Evolutionary conservation across 2,888 invertebrate species (phyloP).

Genomic region (Drosophila gaucha): DNA sequence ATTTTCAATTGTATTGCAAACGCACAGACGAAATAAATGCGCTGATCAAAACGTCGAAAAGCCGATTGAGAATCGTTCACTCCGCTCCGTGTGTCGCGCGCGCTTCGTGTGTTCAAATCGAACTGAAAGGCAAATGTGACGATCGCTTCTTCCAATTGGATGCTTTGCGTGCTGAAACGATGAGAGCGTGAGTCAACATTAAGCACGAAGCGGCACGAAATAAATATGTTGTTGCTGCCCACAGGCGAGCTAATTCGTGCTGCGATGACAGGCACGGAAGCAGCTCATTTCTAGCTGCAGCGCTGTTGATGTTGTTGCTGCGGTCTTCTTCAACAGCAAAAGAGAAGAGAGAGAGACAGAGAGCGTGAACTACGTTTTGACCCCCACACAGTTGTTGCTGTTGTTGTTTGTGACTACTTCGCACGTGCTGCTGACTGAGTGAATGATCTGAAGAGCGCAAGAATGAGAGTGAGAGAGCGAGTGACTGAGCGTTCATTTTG

Average conservation of each 20-base stretch:
- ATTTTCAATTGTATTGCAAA: slow-evolving; percentile 32
- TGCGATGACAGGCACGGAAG: slow-evolving; percentile 8
- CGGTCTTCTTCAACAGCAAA: slow-evolving; percentile 6
- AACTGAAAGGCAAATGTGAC: slow-evolving; percentile 56
- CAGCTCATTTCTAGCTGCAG: slow-evolving; percentile 17
- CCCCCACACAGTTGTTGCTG: slow-evolving; percentile 42
- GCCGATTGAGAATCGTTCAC: slow-evolving; percentile 1
- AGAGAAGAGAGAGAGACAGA: slow-evolving; percentile 8
- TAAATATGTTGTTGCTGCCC: not conserved
- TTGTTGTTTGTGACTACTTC: slow-evolving; percentile 14
- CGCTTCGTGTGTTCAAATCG: slow-evolving; percentile 57
- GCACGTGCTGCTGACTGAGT: slow-evolving; percentile 54
- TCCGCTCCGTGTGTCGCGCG: slow-evolving; percentile 33
- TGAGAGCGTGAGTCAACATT: slow-evolving; percentile 25
- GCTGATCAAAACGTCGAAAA: not conserved
- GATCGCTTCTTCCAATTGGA: slow-evolving; percentile 55
- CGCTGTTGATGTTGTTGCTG: too few species aligned
- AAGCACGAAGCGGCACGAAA: slow-evolving; percentile 13
- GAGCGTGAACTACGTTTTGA: slow-evolving; percentile 35
- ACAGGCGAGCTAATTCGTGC: not conserved
- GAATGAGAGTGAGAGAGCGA: slow-evolving; percentile 9
- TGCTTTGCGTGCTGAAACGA: slow-evolving; percentile 31
- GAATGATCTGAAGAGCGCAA: not conserved
- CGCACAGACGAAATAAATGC: slow-evolving; percentile 20
- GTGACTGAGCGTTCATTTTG: slow-evolving; percentile 31